Percentiles rank a stretch among this genome's conserved stretches.
phyloP scores from a whole-genome alignment of 2,888 invertebrate genomes.

The Leucophenga montana region DNA sequence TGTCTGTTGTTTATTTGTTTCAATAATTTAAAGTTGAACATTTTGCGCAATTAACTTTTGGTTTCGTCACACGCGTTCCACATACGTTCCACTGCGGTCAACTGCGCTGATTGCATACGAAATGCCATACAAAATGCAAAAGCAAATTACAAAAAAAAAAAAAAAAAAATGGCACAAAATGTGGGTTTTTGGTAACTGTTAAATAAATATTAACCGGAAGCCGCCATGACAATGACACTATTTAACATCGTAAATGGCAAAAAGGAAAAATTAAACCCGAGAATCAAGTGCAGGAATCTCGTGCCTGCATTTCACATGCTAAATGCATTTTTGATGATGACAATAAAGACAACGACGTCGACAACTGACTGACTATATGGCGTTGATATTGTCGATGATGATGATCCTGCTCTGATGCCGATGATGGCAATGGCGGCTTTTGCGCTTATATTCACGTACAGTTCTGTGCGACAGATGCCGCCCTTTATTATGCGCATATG shows the following conservation, averaged over 20 bases:
- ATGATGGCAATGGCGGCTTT: slow-evolving; percentile 43
- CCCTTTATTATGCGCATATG: not conserved
- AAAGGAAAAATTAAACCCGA: not conserved
- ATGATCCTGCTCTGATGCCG: slow-evolving; percentile 24
- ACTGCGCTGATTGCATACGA: slow-evolving; percentile 1
- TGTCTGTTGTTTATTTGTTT: slow-evolving; percentile 31
- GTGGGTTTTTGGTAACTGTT: slow-evolving; percentile 7
- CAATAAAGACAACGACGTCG: slow-evolving; percentile 4
- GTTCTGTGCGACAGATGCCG: too few species aligned
- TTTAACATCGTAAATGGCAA: slow-evolving; percentile 9
- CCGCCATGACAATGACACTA: slow-evolving; percentile 28
- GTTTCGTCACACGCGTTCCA: slow-evolving; percentile 48
- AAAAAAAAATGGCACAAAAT: too few species aligned
- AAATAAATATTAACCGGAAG: slow-evolving; percentile 32
- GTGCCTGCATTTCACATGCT: slow-evolving; percentile 3
- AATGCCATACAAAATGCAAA: slow-evolving; percentile 8
- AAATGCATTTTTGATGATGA: slow-evolving; percentile 29
- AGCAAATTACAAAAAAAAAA: not conserved
- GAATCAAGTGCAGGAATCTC: not conserved
- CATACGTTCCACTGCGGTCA: slow-evolving; percentile 19
- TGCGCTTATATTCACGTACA: slow-evolving; percentile 1
- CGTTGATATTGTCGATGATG: not conserved
- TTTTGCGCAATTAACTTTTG: slow-evolving; percentile 36
- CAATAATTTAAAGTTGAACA: slow-evolving; percentile 34
- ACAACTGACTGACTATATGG: not conserved